A percentile compares a stretch with the other conserved stretches of the same genome.
These are phyloP conservation scores for Rhincodon typus DNA, from an alignment of 2,797 vertebrate species.

Conservation along the genomic window DNA sequence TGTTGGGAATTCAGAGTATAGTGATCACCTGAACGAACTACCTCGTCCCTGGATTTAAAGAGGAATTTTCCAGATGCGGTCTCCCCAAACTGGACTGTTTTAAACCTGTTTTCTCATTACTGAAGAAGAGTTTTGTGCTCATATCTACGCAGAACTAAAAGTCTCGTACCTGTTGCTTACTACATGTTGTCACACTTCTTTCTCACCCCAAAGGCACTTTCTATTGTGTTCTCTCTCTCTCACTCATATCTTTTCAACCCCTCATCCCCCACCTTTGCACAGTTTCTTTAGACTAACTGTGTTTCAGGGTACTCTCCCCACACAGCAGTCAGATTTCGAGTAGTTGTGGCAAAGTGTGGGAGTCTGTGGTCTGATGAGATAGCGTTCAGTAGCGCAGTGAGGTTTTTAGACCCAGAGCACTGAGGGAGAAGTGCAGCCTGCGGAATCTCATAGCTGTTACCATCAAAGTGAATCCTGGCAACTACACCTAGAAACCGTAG, in stretches of 20 bases:
- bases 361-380: constrained; percentile 29
- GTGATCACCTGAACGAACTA: neutral
- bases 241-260: too few relatives aligned
- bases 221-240: neutral
- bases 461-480: neutral
- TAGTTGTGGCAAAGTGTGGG: constrained; percentile 14
- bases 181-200: too few relatives aligned
- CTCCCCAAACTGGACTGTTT: neutral
- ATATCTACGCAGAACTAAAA: neutral
- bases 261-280: neutral
- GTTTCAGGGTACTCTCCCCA: neutral
- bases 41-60: neutral
- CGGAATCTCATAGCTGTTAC: neutral
- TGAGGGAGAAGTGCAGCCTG: neutral
- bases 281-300: constrained; percentile 7
- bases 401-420: constrained; percentile 11
- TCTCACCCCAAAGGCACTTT: too few relatives aligned
- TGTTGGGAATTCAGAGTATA: neutral
- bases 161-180: too few relatives aligned
- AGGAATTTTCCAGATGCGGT: neutral
- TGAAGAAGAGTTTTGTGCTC: too few relatives aligned
- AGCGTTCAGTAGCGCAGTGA: neutral
- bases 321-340: neutral
- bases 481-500: neutral
- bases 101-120: neutral